phyloP scores from a whole-genome alignment of 2,113 vertebrate genomes.

The Microcebus lehilahytsara region DNA sequence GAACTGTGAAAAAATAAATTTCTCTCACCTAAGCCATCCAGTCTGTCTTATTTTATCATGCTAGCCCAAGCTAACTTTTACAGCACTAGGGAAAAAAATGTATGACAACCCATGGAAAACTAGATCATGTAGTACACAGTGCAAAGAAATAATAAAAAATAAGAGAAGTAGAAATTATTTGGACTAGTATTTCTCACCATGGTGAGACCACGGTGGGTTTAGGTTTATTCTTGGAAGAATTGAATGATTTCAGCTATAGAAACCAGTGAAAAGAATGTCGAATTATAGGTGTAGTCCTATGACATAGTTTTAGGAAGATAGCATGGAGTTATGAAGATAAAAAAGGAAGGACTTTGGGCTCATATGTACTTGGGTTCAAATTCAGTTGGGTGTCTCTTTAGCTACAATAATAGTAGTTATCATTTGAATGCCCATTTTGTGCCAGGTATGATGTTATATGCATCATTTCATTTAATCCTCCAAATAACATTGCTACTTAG shows the following conservation, averaged over 20 bases:
- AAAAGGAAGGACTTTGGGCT: background rate
- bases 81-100: background rate
- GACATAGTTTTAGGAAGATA: background rate
- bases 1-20: background rate
- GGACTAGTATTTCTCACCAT: background rate
- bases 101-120: background rate
- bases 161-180: constrained; percentile 2
- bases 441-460: background rate
- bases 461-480: background rate
- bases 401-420: background rate
- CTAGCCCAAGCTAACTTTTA: background rate
- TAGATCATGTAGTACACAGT: background rate
- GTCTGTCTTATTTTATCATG: background rate
- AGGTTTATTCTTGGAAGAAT: background rate
- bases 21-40: background rate
- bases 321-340: background rate
- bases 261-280: background rate
- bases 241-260: background rate
- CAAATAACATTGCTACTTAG: background rate
- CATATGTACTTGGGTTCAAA: background rate
- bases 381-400: background rate
- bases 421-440: background rate
- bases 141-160: background rate
- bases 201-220: background rate
- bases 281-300: background rate